Conservation (phyloP, 1,140 invertebrate genomes). For the Calephelis nemesis region DNA sequence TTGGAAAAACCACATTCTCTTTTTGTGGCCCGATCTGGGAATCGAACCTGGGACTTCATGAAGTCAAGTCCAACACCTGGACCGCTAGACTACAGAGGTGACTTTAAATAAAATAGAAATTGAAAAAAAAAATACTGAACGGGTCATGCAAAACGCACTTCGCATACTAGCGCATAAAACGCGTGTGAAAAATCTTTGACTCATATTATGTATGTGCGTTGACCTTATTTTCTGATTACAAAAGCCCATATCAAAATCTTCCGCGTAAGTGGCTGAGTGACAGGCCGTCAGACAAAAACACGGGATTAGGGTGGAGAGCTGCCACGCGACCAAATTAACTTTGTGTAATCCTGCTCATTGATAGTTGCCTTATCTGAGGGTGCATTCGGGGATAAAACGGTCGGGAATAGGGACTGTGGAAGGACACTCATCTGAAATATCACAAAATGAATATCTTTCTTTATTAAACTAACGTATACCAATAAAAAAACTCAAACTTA, state of each 20-base stretch:
- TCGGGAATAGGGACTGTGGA: not conserved
- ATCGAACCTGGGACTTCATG: no score
- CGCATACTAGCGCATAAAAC: not conserved
- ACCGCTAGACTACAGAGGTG: no score
- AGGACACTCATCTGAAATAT: not conserved
- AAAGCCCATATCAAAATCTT: conserved; percentile 33
- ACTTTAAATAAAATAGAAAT: no score
- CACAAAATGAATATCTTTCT: no score
- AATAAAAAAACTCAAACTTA: no score
- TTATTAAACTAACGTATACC: no score
- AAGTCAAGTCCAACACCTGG: no score
- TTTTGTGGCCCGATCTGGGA: no score
- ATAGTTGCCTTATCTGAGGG: conserved; percentile 55
- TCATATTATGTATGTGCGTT: no score
- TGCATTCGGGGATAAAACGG: conserved; percentile 35
- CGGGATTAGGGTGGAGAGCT: conserved; percentile 34
- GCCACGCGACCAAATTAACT: conserved; percentile 73
- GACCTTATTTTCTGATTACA: not conserved
- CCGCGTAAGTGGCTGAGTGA: conserved; percentile 35
- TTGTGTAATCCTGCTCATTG: conserved; percentile 60
- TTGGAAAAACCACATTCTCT: no score
- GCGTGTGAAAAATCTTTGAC: not conserved
- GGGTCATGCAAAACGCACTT: no score
- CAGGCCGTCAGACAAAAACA: conserved; percentile 32
- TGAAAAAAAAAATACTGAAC: no score